Percentiles rank a stretch among this genome's conserved stretches.
phyloP scores from a whole-genome alignment of 1,140 invertebrate genomes.

The Himalopsyche phryganea region DNA sequence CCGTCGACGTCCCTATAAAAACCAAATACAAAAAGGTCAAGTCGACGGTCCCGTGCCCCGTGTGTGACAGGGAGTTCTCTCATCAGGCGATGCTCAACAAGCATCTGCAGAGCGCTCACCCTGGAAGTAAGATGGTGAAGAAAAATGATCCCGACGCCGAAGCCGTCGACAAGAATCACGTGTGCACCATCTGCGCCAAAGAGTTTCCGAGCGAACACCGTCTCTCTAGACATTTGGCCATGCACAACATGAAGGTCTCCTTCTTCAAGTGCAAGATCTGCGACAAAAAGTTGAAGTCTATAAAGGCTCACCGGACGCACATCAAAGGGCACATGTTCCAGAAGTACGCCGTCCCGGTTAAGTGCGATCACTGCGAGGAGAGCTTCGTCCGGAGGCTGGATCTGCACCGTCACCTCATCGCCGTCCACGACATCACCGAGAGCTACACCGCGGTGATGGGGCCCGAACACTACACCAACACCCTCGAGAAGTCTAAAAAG shows the following conservation, averaged over 20 bases:
- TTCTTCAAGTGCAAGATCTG: conserved; percentile 51
- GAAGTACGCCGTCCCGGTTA: conserved; percentile 43
- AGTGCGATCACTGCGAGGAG: conserved; percentile 45
- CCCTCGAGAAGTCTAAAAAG: conserved; percentile 20
- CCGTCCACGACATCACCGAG: conserved; percentile 44
- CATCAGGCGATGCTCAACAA: conserved; percentile 44
- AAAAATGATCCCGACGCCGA: conserved; percentile 45
- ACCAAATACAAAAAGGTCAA: conserved; percentile 42
- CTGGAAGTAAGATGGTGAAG: conserved; percentile 51
- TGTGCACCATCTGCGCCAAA: conserved; percentile 48
- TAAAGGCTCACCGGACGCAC: conserved; percentile 44
- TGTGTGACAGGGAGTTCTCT: conserved; percentile 44
- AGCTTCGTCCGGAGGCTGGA: conserved; percentile 44
- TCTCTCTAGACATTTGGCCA: conserved; percentile 43
- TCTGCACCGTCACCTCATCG: conserved; percentile 45
- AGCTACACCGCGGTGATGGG: conserved; percentile 40
- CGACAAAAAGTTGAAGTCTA: conserved; percentile 45
- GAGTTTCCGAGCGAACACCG: conserved; percentile 43
- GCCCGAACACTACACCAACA: conserved; percentile 36
- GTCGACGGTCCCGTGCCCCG: conserved; percentile 47
- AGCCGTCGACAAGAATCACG: conserved; percentile 39
- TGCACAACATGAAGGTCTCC: conserved; percentile 44
- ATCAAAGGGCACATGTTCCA: conserved; percentile 45
- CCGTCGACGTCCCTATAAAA: conserved; percentile 34
- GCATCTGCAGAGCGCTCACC: conserved; percentile 45